A percentile compares a stretch with the other conserved stretches of the same genome.
phyloP scores from a whole-genome alignment of 1,140 invertebrate genomes.

The Drosophila punjabiensis region DNA sequence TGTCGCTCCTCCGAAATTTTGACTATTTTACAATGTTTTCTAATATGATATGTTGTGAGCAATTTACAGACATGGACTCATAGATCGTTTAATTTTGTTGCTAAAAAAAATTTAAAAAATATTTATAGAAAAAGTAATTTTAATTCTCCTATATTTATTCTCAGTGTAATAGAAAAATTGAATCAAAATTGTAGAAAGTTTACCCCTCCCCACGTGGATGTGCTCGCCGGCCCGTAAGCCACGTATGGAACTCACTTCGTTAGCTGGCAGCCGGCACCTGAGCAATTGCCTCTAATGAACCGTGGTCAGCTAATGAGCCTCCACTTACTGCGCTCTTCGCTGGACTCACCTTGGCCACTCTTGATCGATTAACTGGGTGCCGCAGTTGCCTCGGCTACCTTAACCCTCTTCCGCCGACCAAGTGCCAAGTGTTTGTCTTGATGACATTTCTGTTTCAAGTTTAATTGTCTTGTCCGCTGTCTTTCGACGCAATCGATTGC shows the following conservation, averaged over 20 bases:
- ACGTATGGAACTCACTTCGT: constrained; percentile 26
- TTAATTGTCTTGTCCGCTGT: constrained; percentile 70
- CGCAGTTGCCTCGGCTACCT: constrained; percentile 50
- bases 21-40: no score
- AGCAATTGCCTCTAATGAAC: constrained; percentile 57
- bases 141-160: not conserved
- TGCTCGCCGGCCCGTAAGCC: constrained; percentile 25
- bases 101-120: no score
- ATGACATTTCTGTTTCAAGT: constrained; percentile 74
- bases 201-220: not conserved
- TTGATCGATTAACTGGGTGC: constrained; percentile 67
- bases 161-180: constrained; percentile 4
- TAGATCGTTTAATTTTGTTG: no score
- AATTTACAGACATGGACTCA: no score
- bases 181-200: not conserved
- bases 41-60: no score
- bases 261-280: not conserved
- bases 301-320: constrained; percentile 52
- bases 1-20: no score
- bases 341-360: constrained; percentile 26
- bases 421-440: constrained; percentile 40
- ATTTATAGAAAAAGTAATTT: no score
- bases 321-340: constrained; percentile 11
- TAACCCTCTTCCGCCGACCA: constrained; percentile 60
- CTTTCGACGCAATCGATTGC: constrained; percentile 64